phyloP scores from a whole-genome alignment of 2,797 vertebrate species.

The Allobates femoralis region DNA sequence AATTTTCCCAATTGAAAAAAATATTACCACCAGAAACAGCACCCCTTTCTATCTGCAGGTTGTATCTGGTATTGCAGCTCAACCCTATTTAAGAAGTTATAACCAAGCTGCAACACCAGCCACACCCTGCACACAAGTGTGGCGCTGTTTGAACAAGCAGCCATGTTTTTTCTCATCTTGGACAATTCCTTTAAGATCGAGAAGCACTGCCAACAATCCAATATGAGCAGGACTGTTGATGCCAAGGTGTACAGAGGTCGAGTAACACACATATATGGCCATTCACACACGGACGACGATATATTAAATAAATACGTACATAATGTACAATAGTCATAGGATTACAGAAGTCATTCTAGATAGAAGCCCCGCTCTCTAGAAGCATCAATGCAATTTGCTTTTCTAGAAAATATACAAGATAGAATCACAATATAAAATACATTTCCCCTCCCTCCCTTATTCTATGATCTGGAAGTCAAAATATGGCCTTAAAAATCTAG shows the following conservation, averaged over 20 bases:
- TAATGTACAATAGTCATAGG: conserved; percentile 8
- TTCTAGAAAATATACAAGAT: conserved; percentile 68
- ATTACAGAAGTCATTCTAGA: neutral
- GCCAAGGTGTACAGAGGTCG: neutral
- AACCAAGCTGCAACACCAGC: neutral
- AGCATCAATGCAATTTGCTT: conserved; percentile 71
- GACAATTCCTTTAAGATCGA: neutral
- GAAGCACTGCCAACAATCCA: neutral
- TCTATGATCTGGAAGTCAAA: conserved; percentile 49
- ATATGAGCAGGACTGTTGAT: neutral
- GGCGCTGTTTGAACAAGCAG: too few relatives aligned
- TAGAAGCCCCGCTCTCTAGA: conserved; percentile 7
- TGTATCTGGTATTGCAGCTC: neutral
- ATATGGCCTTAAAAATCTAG: conserved; percentile 63
- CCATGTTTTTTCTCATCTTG: neutral
- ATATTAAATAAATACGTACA: neutral
- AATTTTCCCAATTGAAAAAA: too few relatives aligned
- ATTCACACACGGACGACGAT: neutral
- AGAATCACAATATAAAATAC: conserved; percentile 73
- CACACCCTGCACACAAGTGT: neutral
- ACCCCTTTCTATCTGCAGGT: too few relatives aligned
- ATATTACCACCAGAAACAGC: too few relatives aligned
- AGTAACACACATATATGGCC: neutral
- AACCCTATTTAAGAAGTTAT: neutral
- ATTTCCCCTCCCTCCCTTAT: conserved; percentile 52